Evolutionary conservation across 1,140 invertebrate genomes (phyloP), one percentile per base, ranked within the genome.

Genomic region (Hesperophylax magnus): DNA sequence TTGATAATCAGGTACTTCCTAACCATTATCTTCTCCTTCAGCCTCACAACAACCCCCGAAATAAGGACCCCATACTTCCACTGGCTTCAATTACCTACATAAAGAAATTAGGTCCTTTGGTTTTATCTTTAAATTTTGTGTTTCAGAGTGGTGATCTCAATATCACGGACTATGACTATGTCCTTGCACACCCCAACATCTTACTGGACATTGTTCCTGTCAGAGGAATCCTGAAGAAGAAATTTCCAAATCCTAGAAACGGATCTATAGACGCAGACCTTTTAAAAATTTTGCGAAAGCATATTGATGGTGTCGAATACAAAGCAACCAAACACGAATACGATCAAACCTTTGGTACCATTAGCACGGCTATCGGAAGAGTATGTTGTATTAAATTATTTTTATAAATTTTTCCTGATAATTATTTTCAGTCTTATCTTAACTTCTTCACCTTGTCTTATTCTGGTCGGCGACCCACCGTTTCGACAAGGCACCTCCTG

Each of bases 141-240:
- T 85, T 87, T 39, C 85, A 94, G 92, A 92, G 89, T 85, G 96
- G 95, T 47, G 88, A 92, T 82, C 85, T 96, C 18, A 87, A 91
- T 61, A 81, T 94, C 6, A 87, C 91, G n/a, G 94, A 97, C 77
- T 97, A 93, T 87, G 92, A 96, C 83, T 93, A 90, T 85, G 85
- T 96, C 2, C 87, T 97, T 53, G 94, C 95, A 6, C 94, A 96
- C 90, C 93, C 94, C 5, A 92, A 94, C 85, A 95, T 97, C 79
- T 86, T 97, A 77, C 91, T 94, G 0, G 95, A 97, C 65, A 86
- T 97, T 34, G 90, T 95, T 2, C 88, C 91, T 0, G 89, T 97
- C 61, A 90, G 94, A 85, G 95, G 95, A 22, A 85, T 97, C 14
- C 89, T 97, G 89, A 96, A 94, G 84, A 93, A 88, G 77, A 93